These are phyloP conservation scores for Calameuta idolon DNA, from an alignment of 2,888 invertebrate genomes.

Conservation along the genomic window DNA sequence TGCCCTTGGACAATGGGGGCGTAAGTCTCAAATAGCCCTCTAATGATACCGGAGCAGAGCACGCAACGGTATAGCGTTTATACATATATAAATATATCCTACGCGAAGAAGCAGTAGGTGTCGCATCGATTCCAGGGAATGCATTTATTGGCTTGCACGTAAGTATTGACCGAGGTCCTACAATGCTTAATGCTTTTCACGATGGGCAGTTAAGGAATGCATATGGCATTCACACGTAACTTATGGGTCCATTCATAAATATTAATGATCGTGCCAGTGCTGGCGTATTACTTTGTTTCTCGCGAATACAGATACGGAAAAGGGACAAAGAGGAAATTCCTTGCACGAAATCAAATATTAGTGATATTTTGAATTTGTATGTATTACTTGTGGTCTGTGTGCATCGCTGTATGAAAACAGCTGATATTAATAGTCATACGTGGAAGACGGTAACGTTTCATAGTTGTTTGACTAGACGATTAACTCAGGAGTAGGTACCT, in stretches of 20 bases:
- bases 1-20: slow-evolving; percentile 51
- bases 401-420: neutral
- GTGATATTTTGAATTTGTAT: neutral
- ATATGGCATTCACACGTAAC: neutral
- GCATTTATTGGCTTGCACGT: neutral
- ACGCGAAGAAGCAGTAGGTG: neutral
- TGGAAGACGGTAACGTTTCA: neutral
- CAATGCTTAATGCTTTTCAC: neutral
- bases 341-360: neutral
- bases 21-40: slow-evolving; percentile 53
- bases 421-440: neutral
- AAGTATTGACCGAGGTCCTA: neutral
- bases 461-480: neutral
- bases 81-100: neutral
- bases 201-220: neutral
- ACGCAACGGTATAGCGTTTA: neutral
- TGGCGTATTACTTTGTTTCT: neutral
- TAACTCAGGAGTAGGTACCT: neutral
- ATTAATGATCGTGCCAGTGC: neutral
- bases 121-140: neutral
- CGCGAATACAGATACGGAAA: neutral
- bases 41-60: slow-evolving; percentile 52
- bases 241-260: neutral
- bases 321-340: neutral
- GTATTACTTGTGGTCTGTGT: neutral